Conservation (phyloP, 2,113 vertebrate species). For the Camarhynchus parvulus region DNA sequence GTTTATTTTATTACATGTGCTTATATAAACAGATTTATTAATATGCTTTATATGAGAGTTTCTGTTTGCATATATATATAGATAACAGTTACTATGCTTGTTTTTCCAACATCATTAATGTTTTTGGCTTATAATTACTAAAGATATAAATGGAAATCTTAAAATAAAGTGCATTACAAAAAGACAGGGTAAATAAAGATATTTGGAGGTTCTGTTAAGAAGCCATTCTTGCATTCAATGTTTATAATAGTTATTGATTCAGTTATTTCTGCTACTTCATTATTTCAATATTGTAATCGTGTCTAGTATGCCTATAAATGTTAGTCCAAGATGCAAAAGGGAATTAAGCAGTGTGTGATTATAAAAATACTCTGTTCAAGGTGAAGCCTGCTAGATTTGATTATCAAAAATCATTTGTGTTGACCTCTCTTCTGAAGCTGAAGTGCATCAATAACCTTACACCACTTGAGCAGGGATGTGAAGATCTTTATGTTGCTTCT, state of each 20-base stretch:
- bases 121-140: not conserved
- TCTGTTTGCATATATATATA: not conserved
- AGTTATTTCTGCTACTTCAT: not conserved
- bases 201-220: not conserved
- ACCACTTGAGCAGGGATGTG: not conserved
- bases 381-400: not conserved
- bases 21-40: not conserved
- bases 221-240: not conserved
- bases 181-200: not conserved
- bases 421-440: not conserved
- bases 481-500: slow-evolving; percentile 11
- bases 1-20: not conserved
- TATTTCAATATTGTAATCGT: not conserved
- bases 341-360: not conserved
- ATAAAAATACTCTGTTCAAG: not conserved
- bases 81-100: not conserved
- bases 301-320: not conserved
- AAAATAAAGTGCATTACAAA: not conserved
- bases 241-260: not conserved
- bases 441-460: not conserved
- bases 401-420: not conserved
- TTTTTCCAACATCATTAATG: not conserved
- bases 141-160: not conserved
- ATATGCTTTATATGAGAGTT: not conserved
- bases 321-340: not conserved